These are phyloP conservation scores for Anolis sagrei DNA, from an alignment of 2,113 vertebrate genomes.

Conservation along the genomic window DNA sequence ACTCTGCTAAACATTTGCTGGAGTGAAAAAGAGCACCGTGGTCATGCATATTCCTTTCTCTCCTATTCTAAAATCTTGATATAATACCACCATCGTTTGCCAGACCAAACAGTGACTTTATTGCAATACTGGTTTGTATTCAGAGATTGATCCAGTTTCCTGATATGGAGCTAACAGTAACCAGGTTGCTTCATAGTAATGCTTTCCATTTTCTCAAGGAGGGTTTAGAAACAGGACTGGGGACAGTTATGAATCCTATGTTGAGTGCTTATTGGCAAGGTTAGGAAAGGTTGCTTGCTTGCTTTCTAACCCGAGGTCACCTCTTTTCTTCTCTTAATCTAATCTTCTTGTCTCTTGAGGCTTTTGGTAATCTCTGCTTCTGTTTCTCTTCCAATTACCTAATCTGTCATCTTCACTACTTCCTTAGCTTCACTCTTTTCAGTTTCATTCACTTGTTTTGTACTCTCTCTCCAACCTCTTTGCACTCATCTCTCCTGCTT, in stretches of 20 bases:
- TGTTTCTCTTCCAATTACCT: slow-evolving; percentile 12
- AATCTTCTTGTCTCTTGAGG: background rate
- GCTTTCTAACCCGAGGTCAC: slow-evolving; percentile 21
- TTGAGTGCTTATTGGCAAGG: background rate
- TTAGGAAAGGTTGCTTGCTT: background rate
- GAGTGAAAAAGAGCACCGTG: background rate
- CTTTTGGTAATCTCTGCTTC: slow-evolving; percentile 20
- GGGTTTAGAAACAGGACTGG: background rate
- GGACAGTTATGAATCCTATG: background rate
- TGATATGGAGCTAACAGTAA: background rate
- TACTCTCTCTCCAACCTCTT: too few species aligned
- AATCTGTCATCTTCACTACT: slow-evolving; percentile 11
- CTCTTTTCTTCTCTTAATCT: background rate
- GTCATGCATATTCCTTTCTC: background rate
- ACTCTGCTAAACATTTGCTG: background rate
- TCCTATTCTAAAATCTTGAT: background rate
- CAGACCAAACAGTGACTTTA: background rate
- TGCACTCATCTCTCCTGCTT: background rate
- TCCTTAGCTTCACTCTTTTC: background rate
- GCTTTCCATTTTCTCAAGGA: background rate
- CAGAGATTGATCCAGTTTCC: background rate
- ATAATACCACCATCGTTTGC: background rate
- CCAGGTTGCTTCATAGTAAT: too few species aligned
- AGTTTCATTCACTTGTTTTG: background rate
- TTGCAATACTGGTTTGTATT: background rate